A percentile compares a stretch with the other conserved stretches of the same genome.
phyloP scores from a whole-genome alignment of 1,140 invertebrate genomes.

The Eueides isabella region DNA sequence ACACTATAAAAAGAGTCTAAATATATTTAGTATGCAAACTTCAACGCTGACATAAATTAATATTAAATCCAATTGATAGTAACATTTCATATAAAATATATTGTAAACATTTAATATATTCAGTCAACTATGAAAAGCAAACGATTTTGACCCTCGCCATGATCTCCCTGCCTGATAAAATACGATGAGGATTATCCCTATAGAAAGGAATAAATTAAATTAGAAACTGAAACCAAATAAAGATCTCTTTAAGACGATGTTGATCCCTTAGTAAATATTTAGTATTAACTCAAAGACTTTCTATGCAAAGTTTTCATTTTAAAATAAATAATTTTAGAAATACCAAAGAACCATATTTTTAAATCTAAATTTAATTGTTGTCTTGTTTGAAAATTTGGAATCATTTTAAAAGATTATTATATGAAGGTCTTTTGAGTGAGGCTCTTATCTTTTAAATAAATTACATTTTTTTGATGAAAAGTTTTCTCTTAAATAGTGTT shows the following conservation, averaged over 20 bases:
- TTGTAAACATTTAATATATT: constrained; percentile 24
- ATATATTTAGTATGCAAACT: neutral
- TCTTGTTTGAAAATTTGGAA: too few species aligned
- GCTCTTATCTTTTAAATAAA: too few species aligned
- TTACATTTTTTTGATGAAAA: too few species aligned
- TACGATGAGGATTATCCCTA: constrained; percentile 38
- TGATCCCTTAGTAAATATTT: neutral
- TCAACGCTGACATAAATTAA: neutral
- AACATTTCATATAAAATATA: neutral
- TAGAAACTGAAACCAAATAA: constrained; percentile 16
- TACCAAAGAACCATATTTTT: neutral
- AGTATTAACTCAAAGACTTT: neutral
- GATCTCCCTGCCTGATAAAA: constrained; percentile 35
- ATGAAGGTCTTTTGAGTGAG: too few species aligned
- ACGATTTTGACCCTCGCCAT: constrained; percentile 31
- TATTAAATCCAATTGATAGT: neutral
- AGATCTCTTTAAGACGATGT: constrained; percentile 12
- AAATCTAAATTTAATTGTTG: too few species aligned
- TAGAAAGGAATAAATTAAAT: constrained; percentile 40
- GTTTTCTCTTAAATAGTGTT: too few species aligned
- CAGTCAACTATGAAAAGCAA: constrained; percentile 29
- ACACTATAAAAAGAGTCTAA: too few species aligned
- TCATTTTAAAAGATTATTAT: too few species aligned
- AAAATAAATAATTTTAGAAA: neutral
- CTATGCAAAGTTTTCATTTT: neutral